Evolutionary conservation across 2,113 vertebrate genomes (phyloP).

Genomic region (Thalassarche chlororhynchos): DNA sequence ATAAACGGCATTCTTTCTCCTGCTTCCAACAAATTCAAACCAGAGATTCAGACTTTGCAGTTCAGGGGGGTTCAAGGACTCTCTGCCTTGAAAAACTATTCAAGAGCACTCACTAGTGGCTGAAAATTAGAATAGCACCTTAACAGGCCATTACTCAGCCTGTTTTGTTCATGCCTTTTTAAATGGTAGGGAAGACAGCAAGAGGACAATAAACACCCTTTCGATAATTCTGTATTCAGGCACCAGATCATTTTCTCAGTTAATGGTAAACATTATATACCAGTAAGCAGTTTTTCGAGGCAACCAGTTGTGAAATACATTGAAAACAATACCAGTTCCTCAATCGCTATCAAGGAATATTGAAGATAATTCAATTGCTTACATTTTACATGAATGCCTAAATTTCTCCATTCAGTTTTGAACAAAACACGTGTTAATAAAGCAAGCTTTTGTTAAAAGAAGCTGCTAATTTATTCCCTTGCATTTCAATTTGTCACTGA

Average conservation of each 20-base stretch:
- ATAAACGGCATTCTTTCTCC: conserved; percentile 67
- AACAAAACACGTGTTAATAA: conserved; percentile 49
- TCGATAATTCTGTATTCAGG: conserved; percentile 53
- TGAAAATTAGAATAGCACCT: conserved; percentile 76
- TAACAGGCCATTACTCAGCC: not conserved
- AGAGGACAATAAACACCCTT: conserved; percentile 8
- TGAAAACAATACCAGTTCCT: conserved; percentile 54
- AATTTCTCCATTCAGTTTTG: conserved; percentile 57
- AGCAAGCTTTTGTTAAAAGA: not conserved
- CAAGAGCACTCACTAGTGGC: conserved; percentile 93
- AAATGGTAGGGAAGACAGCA: not conserved
- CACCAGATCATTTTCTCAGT: conserved; percentile 48
- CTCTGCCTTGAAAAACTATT: conserved; percentile 80
- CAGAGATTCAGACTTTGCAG: conserved; percentile 37
- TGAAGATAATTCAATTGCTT: conserved; percentile 59
- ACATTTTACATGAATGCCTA: conserved; percentile 51
- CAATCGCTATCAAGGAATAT: conserved; percentile 35
- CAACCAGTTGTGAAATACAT: conserved; percentile 70
- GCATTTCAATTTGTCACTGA: conserved; percentile 43
- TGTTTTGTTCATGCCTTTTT: not conserved
- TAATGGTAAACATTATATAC: conserved; percentile 61
- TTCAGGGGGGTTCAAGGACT: conserved; percentile 38
- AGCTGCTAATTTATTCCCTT: conserved; percentile 42
- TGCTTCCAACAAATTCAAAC: conserved; percentile 61
- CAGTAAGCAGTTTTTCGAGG: conserved; percentile 71